phyloP scores from a whole-genome alignment of 2,888 invertebrate genomes.

The Gibbula magus region DNA sequence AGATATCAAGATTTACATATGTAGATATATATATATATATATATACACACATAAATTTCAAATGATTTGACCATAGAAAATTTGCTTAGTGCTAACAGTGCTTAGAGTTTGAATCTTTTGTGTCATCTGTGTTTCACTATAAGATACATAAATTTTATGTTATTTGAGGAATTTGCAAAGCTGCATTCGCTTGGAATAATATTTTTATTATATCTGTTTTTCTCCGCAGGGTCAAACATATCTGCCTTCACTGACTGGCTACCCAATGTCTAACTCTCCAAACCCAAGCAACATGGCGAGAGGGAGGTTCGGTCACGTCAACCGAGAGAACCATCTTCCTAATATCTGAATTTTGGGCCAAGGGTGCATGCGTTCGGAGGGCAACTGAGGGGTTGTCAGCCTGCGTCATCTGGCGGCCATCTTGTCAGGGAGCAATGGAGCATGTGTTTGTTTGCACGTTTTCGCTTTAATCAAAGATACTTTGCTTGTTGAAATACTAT shows the following conservation, averaged over 20 bases:
- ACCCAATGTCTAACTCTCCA: not conserved
- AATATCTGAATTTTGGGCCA: slow-evolving; percentile 72
- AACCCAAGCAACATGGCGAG: slow-evolving; percentile 24
- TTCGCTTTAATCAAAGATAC: not conserved
- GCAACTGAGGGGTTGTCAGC: slow-evolving; percentile 46
- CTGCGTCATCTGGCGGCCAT: slow-evolving; percentile 61
- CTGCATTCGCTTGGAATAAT: no score
- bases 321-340: slow-evolving; percentile 56
- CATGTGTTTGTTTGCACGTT: slow-evolving; percentile 31
- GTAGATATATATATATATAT: no score
- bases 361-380: slow-evolving; percentile 70
- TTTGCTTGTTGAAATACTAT: not conserved
- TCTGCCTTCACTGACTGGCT: not conserved
- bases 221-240: not conserved
- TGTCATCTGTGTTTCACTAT: no score
- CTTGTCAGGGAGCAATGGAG: slow-evolving; percentile 56
- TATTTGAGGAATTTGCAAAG: no score
- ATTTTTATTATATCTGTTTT: no score
- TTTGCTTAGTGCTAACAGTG: no score
- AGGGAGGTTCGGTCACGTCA: slow-evolving; percentile 38
- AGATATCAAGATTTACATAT: no score
- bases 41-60: no score
- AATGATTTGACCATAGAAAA: no score
- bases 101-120: no score
- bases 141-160: no score